A percentile compares a stretch with the other conserved stretches of the same genome.
phyloP scores from a whole-genome alignment of 2,888 invertebrate species.

The Chrysolina haemoptera region DNA sequence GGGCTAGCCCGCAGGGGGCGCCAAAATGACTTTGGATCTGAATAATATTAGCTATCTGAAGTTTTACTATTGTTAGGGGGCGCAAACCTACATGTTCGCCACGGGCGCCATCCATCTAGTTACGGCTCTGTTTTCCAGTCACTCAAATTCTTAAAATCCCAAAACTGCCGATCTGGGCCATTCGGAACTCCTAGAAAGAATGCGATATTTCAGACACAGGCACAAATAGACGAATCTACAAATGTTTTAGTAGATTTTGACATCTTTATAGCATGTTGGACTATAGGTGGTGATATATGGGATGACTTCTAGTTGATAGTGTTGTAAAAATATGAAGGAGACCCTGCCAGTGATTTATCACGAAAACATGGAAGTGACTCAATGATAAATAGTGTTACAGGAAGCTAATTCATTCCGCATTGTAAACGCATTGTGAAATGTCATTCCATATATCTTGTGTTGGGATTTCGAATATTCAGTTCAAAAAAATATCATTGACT shows the following conservation, averaged over 20 bases:
- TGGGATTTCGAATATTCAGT: too few species aligned
- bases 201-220: not conserved
- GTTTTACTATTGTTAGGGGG: too few species aligned
- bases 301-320: constrained; percentile 13
- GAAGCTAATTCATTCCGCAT: not conserved
- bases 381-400: not conserved
- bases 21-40: too few species aligned
- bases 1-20: too few species aligned
- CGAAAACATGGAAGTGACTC: not conserved
- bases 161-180: not conserved
- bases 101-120: too few species aligned
- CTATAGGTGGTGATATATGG: constrained; percentile 7
- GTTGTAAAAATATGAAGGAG: not conserved
- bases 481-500: too few species aligned
- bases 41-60: too few species aligned
- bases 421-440: not conserved
- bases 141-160: not conserved
- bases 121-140: not conserved
- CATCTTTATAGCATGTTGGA: constrained; percentile 24
- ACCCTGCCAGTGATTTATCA: not conserved
- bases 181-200: not conserved
- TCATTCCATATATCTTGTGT: too few species aligned
- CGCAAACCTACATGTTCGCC: too few species aligned
- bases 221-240: constrained; percentile 17
- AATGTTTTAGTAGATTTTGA: constrained; percentile 25